Base-by-base conservation (phyloP, 2,113 vertebrate species). In the Aythya baeri region DNA sequence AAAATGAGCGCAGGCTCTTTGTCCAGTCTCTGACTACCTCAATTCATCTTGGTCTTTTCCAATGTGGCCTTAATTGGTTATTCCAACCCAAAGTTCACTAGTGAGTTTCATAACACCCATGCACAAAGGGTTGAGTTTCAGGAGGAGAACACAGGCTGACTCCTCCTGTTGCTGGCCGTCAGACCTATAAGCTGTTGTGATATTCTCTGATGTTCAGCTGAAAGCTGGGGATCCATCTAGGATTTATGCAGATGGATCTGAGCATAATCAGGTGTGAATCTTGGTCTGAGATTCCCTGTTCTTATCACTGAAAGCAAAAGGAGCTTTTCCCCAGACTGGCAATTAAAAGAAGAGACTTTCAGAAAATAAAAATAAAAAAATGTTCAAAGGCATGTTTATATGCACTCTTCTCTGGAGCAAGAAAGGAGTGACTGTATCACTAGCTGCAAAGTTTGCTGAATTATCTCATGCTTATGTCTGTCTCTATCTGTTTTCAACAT, bases 191-290 rank as follows among this genome's bases (percentile, higher is more conserved):
- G 7, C 18, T 82, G 29, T 29, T 70, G 11, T 17, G 26, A 36
- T 27, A 29, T 6, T 66, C 38, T 74, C 31, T 49, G 50, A 59
- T 58, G 26, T 76, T 9, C 8, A 59, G 5, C 29, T 62, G 25
- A 67, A 87, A 80, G 23, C 18, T 22, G 31, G 27, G 13, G 2
- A 31, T 84, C 67, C 23, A 32, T 90, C 16, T 50, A 67, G 17
- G 44, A 20, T 7, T 66, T n/a, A 26, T 0, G 14, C 20, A 84
- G 7, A 41, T 41, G 41, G 41, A 13, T 23, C 8, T 1, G 0
- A 67, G 15, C 31, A 59, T 16, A 54, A 58, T 18, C 14, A 63
- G 14, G 1, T 49, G 11, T 49, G 58, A 73, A 74, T 5, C 21
- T 31, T 54, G 15, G 8, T 73, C 25, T 34, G 36, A 61, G 13